These are phyloP conservation scores for Falco berigora DNA, from an alignment of 2,797 vertebrate genomes.

Conservation along the genomic window DNA sequence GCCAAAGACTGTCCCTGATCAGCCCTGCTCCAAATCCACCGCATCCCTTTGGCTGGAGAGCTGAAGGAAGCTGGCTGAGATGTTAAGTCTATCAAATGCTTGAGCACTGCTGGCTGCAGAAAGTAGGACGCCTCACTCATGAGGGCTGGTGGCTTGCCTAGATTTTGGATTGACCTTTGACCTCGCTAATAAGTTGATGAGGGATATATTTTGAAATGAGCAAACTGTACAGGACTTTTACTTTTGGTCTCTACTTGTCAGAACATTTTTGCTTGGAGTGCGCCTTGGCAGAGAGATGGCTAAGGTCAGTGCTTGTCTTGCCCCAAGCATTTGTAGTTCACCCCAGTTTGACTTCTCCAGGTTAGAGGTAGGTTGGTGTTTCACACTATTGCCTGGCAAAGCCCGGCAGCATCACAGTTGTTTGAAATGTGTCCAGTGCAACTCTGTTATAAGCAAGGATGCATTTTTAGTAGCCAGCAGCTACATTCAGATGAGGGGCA, in stretches of 20 bases:
- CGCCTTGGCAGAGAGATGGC: neutral
- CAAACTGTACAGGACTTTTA: neutral
- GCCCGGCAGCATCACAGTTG: fast-evolving
- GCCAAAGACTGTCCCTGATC: neutral
- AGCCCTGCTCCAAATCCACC: neutral
- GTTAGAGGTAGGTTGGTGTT: neutral
- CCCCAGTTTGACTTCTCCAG: neutral
- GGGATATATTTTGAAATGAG: neutral
- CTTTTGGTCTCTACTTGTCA: neutral
- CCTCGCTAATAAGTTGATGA: neutral
- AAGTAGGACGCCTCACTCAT: neutral
- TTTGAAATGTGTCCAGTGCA: neutral
- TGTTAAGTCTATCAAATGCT: neutral
- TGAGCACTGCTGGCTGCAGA: neutral
- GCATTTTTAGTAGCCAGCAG: neutral
- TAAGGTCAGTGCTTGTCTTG: neutral
- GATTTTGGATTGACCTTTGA: neutral
- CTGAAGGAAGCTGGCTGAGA: neutral
- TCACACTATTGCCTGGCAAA: neutral
- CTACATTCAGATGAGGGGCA: neutral
- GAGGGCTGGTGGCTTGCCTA: neutral
- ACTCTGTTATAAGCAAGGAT: neutral
- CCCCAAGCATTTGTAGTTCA: neutral
- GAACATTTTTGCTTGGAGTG: neutral
- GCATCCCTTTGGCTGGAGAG: fast-evolving